Conservation (phyloP, 2,113 vertebrate species). For the Miniopterus natalensis region DNA sequence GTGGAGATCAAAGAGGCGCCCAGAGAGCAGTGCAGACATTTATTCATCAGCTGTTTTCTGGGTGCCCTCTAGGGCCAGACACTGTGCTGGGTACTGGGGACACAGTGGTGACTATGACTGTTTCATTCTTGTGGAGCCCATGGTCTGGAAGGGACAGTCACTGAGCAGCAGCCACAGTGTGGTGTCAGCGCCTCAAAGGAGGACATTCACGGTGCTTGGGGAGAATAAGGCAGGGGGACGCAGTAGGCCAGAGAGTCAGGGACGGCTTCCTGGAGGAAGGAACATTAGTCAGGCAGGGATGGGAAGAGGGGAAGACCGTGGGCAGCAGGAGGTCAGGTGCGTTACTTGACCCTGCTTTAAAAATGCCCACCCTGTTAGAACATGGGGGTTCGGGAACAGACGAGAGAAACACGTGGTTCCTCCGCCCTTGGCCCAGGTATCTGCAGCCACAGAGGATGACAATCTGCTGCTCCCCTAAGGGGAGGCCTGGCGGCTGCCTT, state of each 20-base stretch:
- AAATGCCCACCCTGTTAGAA: background rate
- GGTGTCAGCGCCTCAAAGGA: background rate
- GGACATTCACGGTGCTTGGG: accelerated
- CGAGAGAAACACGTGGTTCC: background rate
- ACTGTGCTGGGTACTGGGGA: background rate
- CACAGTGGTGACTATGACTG: background rate
- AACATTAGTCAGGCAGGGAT: background rate
- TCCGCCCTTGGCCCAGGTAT: background rate
- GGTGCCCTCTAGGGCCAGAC: background rate
- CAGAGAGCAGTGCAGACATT: background rate
- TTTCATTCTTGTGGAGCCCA: background rate
- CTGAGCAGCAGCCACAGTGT: background rate
- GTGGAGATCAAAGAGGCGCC: background rate
- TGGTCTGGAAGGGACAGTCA: background rate
- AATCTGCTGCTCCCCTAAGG: background rate
- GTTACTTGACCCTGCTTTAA: background rate
- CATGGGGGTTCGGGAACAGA: too few species aligned
- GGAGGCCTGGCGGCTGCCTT: background rate
- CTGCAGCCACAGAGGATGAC: background rate
- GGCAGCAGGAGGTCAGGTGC: background rate
- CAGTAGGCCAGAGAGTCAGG: background rate
- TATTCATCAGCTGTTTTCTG: background rate
- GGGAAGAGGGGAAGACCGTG: background rate
- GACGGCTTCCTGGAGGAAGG: background rate
- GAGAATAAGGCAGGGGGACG: background rate